phyloP scores from a whole-genome alignment of 1,140 invertebrate species.

The Diprion similis region DNA sequence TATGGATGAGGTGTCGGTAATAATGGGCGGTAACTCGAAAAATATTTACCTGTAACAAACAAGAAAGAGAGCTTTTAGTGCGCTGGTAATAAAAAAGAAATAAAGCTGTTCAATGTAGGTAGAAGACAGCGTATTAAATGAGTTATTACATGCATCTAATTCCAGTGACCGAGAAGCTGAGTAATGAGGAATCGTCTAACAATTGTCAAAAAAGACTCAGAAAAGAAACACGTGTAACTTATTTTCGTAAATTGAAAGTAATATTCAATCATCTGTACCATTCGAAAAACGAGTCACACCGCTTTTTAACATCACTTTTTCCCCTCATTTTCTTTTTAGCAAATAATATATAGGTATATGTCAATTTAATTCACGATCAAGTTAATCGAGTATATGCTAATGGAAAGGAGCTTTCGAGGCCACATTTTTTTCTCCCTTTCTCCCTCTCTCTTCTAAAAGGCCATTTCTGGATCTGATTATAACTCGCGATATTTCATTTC shows the following conservation, averaged over 20 bases:
- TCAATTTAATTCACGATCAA: neutral
- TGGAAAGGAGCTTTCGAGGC: neutral
- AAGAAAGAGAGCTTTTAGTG: constrained; percentile 23
- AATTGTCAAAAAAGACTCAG: no score
- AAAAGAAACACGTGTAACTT: no score
- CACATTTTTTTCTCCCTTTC: neutral
- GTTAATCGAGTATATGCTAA: constrained; percentile 5
- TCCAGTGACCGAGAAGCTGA: no score
- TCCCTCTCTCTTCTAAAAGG: neutral
- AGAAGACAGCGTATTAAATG: neutral
- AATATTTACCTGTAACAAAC: constrained; percentile 32
- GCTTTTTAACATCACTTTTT: no score
- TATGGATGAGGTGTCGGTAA: neutral
- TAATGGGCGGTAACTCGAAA: neutral
- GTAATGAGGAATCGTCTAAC: no score
- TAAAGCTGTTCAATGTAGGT: neutral
- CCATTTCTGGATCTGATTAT: neutral
- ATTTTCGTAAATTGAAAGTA: no score
- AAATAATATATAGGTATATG: neutral
- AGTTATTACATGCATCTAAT: neutral
- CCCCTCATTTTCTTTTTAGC: no score
- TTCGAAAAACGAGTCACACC: no score
- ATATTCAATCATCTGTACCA: no score
- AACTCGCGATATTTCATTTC: neutral
- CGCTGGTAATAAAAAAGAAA: constrained; percentile 24